Conservation (phyloP, 92 coral and sea anemone species). For the Anthopleura xanthogrammica region DNA sequence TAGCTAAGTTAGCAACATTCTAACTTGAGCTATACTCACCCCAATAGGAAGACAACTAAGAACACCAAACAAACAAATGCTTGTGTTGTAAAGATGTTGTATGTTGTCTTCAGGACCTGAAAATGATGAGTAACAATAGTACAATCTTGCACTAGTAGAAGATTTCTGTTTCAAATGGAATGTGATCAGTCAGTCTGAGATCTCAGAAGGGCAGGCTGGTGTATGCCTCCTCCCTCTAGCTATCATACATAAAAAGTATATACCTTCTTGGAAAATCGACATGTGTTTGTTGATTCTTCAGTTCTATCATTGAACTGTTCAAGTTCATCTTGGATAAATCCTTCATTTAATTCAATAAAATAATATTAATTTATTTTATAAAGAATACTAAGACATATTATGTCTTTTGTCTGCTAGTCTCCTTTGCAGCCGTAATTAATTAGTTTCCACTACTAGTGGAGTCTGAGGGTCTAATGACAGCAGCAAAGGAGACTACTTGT, state of each 20-base stretch:
- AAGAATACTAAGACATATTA: neutral
- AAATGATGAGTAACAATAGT: neutral
- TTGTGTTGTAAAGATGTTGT: slow-evolving; percentile 10
- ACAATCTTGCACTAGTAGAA: neutral
- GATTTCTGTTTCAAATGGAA: neutral
- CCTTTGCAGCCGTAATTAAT: too few species aligned
- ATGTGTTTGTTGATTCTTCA: neutral
- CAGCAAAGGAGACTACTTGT: too few species aligned
- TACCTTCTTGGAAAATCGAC: neutral
- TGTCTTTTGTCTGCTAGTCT: neutral
- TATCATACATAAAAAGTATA: neutral
- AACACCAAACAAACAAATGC: slow-evolving; percentile 15
- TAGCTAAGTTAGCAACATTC: neutral
- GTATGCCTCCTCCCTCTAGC: neutral
- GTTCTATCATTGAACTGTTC: slow-evolving; percentile 12
- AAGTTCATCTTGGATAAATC: slow-evolving; percentile 26
- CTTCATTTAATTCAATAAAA: neutral
- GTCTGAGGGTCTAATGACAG: too few species aligned
- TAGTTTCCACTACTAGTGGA: too few species aligned
- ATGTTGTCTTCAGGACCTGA: slow-evolving; percentile 17
- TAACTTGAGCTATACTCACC: neutral
- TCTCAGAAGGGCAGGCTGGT: too few species aligned
- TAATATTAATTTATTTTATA: neutral
- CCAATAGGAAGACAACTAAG: slow-evolving; percentile 16
- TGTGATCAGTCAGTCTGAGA: neutral